Evolutionary conservation across 2,888 invertebrate species (phyloP).

Genomic region (Bembecia ichneumoniformis): DNA sequence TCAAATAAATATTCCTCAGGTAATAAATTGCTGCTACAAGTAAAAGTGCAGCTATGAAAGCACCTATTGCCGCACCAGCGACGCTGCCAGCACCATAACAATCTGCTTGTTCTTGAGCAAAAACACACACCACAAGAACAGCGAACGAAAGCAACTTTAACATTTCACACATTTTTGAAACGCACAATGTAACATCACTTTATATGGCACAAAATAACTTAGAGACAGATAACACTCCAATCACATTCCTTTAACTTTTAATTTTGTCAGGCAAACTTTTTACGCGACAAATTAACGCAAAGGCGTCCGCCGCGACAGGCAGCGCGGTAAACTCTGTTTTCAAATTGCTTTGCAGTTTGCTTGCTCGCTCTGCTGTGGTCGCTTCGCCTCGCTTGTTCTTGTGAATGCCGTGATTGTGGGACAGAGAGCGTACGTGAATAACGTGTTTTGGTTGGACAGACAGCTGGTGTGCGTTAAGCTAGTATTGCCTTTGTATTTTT

Average conservation of each 20-base stretch:
- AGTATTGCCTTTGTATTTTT: too few relatives aligned
- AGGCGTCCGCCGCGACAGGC: constrained; percentile 50
- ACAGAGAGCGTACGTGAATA: constrained; percentile 52
- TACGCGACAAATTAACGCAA: constrained; percentile 15
- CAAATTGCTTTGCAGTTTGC: not conserved
- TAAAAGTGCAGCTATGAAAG: constrained; percentile 76
- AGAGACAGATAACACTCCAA: constrained; percentile 24
- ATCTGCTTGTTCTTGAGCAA: constrained; percentile 54
- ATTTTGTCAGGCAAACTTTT: constrained; percentile 25
- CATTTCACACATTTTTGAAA: constrained; percentile 54
- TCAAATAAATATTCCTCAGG: constrained; percentile 75
- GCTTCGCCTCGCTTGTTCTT: constrained; percentile 23
- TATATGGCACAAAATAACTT: constrained; percentile 57
- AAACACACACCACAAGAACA: constrained; percentile 56
- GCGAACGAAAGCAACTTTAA: constrained; percentile 55
- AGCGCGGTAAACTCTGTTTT: constrained; percentile 53
- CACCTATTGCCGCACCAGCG: constrained; percentile 80
- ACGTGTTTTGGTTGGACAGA: constrained; percentile 48
- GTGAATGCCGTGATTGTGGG: constrained; percentile 57
- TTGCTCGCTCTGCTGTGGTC: constrained; percentile 9
- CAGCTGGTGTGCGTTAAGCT: not conserved
- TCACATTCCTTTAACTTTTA: constrained; percentile 54
- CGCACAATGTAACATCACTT: constrained; percentile 44
- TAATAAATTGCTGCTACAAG: constrained; percentile 71
- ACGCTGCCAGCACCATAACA: constrained; percentile 80